Evolutionary conservation across 2,113 vertebrate genomes (phyloP).

Genomic region (Craseonycteris thonglongyai): DNA sequence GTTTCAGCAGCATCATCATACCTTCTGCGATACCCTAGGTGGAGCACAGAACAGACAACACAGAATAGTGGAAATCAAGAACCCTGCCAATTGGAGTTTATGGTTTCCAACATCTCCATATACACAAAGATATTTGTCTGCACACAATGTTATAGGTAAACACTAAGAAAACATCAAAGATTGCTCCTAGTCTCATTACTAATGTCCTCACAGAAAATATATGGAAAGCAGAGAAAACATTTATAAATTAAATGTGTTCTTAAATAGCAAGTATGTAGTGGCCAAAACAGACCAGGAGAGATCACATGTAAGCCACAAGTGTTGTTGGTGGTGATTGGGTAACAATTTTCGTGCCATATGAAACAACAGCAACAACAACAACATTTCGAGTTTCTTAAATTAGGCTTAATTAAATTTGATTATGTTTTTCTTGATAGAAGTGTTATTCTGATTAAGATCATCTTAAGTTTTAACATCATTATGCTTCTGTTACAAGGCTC

Average conservation of each 20-base stretch:
- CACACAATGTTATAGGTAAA: constrained; percentile 20
- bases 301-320: background rate
- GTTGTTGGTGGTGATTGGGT: background rate
- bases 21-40: constrained; percentile 2
- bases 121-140: background rate
- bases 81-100: background rate
- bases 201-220: background rate
- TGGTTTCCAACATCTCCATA: background rate
- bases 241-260: background rate
- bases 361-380: too few relatives aligned
- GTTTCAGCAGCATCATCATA: background rate
- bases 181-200: background rate
- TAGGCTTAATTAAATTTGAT: background rate
- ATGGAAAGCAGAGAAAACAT: background rate
- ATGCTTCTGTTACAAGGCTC: background rate
- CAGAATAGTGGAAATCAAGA: background rate
- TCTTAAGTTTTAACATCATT: background rate
- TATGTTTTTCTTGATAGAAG: background rate
- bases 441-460: background rate
- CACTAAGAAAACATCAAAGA: background rate
- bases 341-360: background rate
- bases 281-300: background rate
- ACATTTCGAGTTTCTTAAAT: background rate
- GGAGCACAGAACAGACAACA: constrained; percentile 35
- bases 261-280: background rate